Conservation (phyloP, 2,113 vertebrate species). For the Pluvianellus socialis region DNA sequence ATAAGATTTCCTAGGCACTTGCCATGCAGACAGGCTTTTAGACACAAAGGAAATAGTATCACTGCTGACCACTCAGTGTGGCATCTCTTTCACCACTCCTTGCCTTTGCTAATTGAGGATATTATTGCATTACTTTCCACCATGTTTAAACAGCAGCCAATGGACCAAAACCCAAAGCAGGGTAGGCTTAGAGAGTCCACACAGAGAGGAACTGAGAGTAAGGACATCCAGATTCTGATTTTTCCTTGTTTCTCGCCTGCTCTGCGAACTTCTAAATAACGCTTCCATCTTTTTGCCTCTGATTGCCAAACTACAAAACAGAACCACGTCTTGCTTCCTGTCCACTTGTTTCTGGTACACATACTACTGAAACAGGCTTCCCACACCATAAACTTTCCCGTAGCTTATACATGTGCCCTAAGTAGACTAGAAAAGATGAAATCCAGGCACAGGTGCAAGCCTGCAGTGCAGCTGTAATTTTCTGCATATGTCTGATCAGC, state of each 20-base stretch:
- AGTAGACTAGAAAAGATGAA: conserved; percentile 7
- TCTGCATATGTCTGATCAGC: conserved; percentile 7
- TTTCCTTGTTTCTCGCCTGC: neutral
- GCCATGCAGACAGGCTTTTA: neutral
- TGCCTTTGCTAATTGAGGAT: neutral
- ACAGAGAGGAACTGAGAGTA: neutral
- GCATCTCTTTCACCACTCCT: neutral
- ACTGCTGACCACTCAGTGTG: neutral
- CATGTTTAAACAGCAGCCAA: neutral
- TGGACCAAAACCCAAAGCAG: neutral
- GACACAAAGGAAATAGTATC: neutral
- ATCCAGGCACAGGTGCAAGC: conserved; percentile 38
- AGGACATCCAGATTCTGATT: neutral
- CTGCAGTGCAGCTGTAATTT: conserved; percentile 39
- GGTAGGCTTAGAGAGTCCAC: neutral
- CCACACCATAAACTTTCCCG: conserved; percentile 1
- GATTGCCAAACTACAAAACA: neutral
- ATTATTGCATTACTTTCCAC: neutral
- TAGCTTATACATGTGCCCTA: neutral
- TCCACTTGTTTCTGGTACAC: neutral
- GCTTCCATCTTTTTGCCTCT: neutral
- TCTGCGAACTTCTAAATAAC: neutral
- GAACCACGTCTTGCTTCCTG: neutral
- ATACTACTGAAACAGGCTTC: neutral
- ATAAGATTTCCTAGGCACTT: neutral